Percentiles rank a stretch among this genome's conserved stretches.
Conservation (phyloP, 2,888 invertebrate species). For the Epinotia nisella region DNA sequence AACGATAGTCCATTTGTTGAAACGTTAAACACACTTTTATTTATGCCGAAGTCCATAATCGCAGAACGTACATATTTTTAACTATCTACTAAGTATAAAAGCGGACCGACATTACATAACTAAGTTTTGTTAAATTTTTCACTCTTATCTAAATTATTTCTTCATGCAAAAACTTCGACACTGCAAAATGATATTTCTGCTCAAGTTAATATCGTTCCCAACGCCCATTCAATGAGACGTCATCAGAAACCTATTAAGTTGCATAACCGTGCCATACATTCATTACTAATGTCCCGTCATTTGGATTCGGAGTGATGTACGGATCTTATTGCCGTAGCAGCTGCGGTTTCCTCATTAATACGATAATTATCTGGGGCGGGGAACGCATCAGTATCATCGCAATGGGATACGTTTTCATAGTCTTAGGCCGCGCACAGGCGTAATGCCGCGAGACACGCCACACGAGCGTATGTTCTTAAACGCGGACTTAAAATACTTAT, state of each 20-base stretch:
- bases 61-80: too few species aligned
- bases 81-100: too few species aligned
- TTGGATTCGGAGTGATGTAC: slow-evolving; percentile 61
- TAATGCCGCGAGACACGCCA: too few species aligned
- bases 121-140: too few species aligned
- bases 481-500: too few species aligned
- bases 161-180: neutral
- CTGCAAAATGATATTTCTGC: neutral
- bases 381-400: slow-evolving; percentile 58
- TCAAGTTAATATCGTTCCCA: slow-evolving; percentile 2
- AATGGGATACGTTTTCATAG: slow-evolving; percentile 9
- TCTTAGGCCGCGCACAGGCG: slow-evolving; percentile 47
- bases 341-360: slow-evolving; percentile 69
- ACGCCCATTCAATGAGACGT: slow-evolving; percentile 31
- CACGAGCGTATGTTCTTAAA: too few species aligned
- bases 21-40: too few species aligned
- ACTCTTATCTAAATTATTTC: neutral
- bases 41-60: too few species aligned
- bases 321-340: slow-evolving; percentile 67
- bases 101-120: too few species aligned
- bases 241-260: slow-evolving; percentile 59
- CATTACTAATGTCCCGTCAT: slow-evolving; percentile 68
- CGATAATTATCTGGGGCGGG: slow-evolving; percentile 67
- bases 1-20: too few species aligned
- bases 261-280: slow-evolving; percentile 58